Evolutionary conservation across 2,113 vertebrate genomes (phyloP).

Genomic region (Sclerurus mexicanus): DNA sequence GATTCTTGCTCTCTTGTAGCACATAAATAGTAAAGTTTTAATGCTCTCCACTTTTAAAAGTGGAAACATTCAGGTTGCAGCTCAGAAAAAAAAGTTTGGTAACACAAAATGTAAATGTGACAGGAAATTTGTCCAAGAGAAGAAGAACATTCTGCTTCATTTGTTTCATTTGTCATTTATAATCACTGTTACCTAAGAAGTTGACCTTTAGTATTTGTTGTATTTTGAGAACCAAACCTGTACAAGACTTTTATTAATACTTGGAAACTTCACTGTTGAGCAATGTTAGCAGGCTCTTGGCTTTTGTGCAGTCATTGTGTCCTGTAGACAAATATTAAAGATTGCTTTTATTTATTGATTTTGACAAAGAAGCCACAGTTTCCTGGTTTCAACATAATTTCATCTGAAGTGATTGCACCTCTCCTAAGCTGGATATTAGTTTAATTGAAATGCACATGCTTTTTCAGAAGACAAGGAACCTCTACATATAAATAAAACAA

Average conservation of each 20-base stretch:
- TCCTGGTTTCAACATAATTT: constrained; percentile 1
- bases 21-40: neutral
- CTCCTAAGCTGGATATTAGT: neutral
- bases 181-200: neutral
- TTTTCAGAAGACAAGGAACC: neutral
- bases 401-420: neutral
- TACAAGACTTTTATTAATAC: neutral
- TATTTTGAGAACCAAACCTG: constrained; percentile 1
- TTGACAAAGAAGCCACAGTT: neutral
- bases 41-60: neutral
- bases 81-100: neutral
- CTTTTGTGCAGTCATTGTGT: neutral
- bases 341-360: neutral
- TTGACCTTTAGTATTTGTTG: neutral
- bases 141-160: constrained; percentile 31
- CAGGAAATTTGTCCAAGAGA: neutral
- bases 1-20: neutral
- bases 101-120: neutral
- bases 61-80: neutral
- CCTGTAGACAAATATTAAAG: neutral
- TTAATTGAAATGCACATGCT: neutral
- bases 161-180: neutral
- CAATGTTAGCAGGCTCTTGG: neutral
- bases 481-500: neutral
- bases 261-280: neutral